Base-by-base conservation (phyloP, 2,113 vertebrate genomes). In the Pedetes capensis region DNA sequence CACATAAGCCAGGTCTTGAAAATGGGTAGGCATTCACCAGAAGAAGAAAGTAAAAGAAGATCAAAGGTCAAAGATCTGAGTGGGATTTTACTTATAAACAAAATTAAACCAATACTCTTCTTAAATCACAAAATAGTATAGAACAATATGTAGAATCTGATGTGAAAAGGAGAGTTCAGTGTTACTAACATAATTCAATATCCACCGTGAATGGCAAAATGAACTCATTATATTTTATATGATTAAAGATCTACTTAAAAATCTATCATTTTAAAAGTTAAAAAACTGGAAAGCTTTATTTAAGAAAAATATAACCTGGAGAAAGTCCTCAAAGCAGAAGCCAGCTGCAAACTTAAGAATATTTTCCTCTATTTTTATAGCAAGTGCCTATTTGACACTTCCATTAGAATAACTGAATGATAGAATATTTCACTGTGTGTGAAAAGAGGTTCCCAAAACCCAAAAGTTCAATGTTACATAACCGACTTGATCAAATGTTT, bases 231-330 rank as follows among this genome's bases (percentile, higher is more conserved):
- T 59, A 55, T 68, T 93, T 86, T 79, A 63, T 80, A 72, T 68
- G 13, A 29, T 76, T 90, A 83, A 90, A 72, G 5, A 34, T 72
- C 27, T 18, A 61, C 22, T 74, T 81, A 66, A 84, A 95, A 96
- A 80, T 68, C 55, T 27, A 29, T 57, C 2, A 20, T 39, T 95
- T 76, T 95, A 63, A 88, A 97, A 72, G 76, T 94, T 64, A 89
- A 78, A 75, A 74, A n/a, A 1, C 23, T 57, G 47, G 85, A 86
- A 63, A 57, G 5, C n/a, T n/a, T n/a, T n/a, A n/a, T 37, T 97
- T 87, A 82, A 18, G 89, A 96, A 95, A 79, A 29, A 14, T 10
- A 71, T 72, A 85, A 71, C 14, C 10, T 88, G 44, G 0, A 29
- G 87, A 72, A 69, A 95, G 22, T 1, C 23, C 32, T n/a, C 23